Evolutionary conservation across 1,140 invertebrate species (phyloP).

Genomic region (Lordiphosa clarofinis): DNA sequence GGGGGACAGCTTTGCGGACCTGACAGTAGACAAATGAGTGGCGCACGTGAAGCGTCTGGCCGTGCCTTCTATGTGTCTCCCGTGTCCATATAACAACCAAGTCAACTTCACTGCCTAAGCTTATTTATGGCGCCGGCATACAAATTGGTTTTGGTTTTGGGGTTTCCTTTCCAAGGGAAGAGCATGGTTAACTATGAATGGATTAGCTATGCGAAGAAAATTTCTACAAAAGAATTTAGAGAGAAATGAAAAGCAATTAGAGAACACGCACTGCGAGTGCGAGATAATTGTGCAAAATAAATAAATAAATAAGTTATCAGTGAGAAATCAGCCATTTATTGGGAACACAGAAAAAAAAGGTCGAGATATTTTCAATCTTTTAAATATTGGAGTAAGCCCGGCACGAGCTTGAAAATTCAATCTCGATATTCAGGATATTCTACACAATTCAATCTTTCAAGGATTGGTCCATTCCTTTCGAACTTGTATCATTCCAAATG

Average conservation of each 20-base stretch:
- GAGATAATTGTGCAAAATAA: conserved; percentile 2
- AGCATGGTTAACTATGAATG: conserved; percentile 15
- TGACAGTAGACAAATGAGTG: conserved; percentile 70
- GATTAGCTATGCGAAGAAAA: conserved; percentile 6
- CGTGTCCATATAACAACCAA: conserved; percentile 5
- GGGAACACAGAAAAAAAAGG: too few relatives aligned
- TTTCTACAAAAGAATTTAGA: not conserved
- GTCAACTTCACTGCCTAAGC: conserved; percentile 34
- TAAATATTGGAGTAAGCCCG: too few relatives aligned
- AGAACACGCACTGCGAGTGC: not conserved
- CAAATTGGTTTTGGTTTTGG: conserved; percentile 49
- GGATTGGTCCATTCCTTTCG: too few relatives aligned
- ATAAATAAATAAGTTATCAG: not conserved
- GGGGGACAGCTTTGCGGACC: conserved; percentile 12
- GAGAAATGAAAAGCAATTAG: conserved; percentile 10
- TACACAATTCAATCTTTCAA: too few relatives aligned
- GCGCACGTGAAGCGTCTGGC: conserved; percentile 61
- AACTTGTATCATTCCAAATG: too few relatives aligned
- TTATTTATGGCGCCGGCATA: conserved; percentile 71
- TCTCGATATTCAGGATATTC: too few relatives aligned
- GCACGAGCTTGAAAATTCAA: too few relatives aligned
- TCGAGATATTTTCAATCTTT: too few relatives aligned
- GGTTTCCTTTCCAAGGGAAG: conserved; percentile 4
- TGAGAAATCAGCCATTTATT: too few relatives aligned
- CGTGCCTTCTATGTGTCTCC: conserved; percentile 12